Evolutionary conservation across 2,888 invertebrate species (phyloP), one percentile per base, ranked within the genome.

Genomic region (Plagodis pulveraria): DNA sequence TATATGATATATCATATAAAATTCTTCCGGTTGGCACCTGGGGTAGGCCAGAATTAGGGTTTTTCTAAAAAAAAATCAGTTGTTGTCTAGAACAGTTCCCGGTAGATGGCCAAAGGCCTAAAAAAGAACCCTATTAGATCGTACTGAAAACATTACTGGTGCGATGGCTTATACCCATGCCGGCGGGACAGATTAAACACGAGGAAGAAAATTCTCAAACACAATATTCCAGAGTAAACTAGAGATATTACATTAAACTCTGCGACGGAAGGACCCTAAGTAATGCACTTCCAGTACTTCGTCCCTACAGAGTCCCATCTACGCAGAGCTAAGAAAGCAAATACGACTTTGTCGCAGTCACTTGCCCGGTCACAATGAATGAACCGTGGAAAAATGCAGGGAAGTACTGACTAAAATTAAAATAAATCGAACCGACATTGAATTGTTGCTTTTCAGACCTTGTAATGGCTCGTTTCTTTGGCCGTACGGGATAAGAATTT

Each of bases 341-440:
- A 56, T 50, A 62, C 66, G 58, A 66, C 73, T 57, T 53, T 70
- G 69, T 69, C 69, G 55, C 63, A 51, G 54, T 57, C 46, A 49
- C 41, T 22, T 41, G 12, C 42, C 5, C 51, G 53, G 58, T 67
- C 74, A 74, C 76, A 78, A 77, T 76, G 75, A 74, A 68, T 69
- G 71, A 72, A 73, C 73, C 74, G 72, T 69, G 70, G 76, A 76
- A 80, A 77, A 80, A 76, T 71, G 67, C 72, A 63, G 58, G 57
- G 67, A 66, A 69, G 66, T 65, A 63, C 65, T 66, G 69, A 73
- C 69, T 66, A 74, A 81, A n/a, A 81, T 80, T 81, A 81, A 81
- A 80, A 77, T 81, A 80, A 80, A 80, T 81, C 74, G 77, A 78
- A 78, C 72, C 66, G 78, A 72, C 78, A 72, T 74, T 75, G 76